Conservation (phyloP, 2,113 vertebrate species). For the Tringa solitaria region DNA sequence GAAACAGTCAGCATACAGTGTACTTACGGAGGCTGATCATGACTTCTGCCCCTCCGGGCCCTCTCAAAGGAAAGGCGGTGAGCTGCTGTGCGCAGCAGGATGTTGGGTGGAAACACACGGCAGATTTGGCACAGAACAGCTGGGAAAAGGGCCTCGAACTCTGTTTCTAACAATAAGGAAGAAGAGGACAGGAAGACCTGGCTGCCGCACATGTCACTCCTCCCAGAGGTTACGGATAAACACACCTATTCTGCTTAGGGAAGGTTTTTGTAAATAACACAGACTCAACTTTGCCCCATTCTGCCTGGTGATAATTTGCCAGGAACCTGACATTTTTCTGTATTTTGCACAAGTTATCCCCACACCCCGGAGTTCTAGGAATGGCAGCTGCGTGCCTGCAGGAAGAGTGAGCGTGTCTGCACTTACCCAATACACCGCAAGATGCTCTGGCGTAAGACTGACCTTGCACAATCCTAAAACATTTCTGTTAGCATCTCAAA, state of each 20-base stretch:
- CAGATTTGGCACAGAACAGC: fast-evolving
- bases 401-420: not conserved
- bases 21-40: fast-evolving
- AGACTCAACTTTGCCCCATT: not conserved
- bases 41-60: not conserved
- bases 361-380: not conserved
- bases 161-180: not conserved
- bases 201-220: not conserved
- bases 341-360: not conserved
- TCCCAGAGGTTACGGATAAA: fast-evolving
- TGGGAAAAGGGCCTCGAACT: not conserved
- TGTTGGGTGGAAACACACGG: not conserved
- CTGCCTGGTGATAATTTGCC: not conserved
- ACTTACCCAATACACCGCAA: not conserved
- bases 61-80: not conserved
- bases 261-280: not conserved
- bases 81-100: not conserved
- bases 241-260: not conserved
- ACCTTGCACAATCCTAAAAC: not conserved
- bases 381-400: not conserved
- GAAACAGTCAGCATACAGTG: not conserved
- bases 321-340: not conserved
- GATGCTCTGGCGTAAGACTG: not conserved
- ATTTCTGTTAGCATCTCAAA: not conserved
- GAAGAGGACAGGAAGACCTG: not conserved